Percentiles rank a stretch among this genome's conserved stretches.
Evolutionary conservation across 1,140 invertebrate genomes (phyloP).

Genomic region (Hyposmocoma kahamanoa): DNA sequence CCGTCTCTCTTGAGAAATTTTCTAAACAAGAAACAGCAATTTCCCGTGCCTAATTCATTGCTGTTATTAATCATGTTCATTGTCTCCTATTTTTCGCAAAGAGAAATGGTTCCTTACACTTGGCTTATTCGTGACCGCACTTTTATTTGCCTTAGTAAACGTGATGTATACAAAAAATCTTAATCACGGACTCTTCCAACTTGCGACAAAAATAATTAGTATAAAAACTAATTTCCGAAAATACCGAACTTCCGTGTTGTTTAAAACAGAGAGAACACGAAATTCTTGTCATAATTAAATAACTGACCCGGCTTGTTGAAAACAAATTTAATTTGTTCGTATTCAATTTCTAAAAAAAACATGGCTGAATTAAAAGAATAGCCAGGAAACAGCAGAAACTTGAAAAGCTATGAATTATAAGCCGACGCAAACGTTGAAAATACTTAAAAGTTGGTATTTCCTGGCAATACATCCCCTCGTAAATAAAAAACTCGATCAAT

Average conservation of each 20-base stretch:
- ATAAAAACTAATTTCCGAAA: no score
- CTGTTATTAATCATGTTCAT: constrained; percentile 37
- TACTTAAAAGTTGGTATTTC: constrained; percentile 12
- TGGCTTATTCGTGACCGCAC: constrained; percentile 7
- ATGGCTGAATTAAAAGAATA: no score
- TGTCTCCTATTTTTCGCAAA: constrained; percentile 26
- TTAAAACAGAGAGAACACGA: no score
- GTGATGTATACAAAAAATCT: no score
- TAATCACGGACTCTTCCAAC: no score
- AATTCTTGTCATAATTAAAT: no score
- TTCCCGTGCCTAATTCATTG: constrained; percentile 42
- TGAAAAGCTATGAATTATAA: constrained; percentile 14
- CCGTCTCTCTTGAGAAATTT: constrained; percentile 31
- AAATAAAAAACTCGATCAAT: constrained; percentile 34
- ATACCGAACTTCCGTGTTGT: no score
- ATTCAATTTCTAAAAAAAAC: no score
- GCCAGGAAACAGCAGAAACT: constrained; percentile 7
- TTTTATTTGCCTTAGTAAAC: not conserved
- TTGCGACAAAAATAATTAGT: no score
- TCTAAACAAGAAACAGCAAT: constrained; percentile 46
- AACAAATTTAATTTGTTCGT: no score
- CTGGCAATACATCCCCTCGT: constrained; percentile 11
- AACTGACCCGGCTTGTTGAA: no score
- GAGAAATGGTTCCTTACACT: constrained; percentile 16
- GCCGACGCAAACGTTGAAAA: constrained; percentile 10